Evolutionary conservation across 2,888 invertebrate genomes (phyloP), one percentile per base, ranked within the genome.

Genomic region (Dione juno): DNA sequence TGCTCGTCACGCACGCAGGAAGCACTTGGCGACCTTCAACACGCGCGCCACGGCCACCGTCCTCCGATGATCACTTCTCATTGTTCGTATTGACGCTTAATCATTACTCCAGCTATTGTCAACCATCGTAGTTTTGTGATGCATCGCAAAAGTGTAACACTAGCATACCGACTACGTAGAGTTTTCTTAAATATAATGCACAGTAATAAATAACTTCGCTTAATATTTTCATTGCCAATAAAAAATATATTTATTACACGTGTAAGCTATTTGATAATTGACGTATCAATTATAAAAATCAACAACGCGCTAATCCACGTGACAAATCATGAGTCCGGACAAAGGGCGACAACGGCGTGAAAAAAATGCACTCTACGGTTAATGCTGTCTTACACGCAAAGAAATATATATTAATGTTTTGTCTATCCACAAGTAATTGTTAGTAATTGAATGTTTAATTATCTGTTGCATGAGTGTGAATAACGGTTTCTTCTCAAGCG

Each of bases 1-100:
- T 92, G 89, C 92, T 77, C 82, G 85, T 89, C 93, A 92, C 92
- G 93, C 88, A 88, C 89, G 87, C 92, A 92, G 92, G 93, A 92
- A 92, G 89, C 88, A 84, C 77, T 75, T 78, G 77, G 67, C 86
- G 91, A 82, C 92, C 92, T 92, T 92, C 92, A 82, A 73, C 84
- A 84, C 82, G 85, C 88, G 84, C 86, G 82, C 87, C 92, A 90
- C 82, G 92, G 91, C 85, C 92, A 77, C 84, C 79, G 80, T 81
- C 81, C 83, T 81, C 84, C 77, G 79, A 79, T 78, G 79, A 79
- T 79, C 81, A 76, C 81, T 80, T 80, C 79, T 77, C 84, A 89
- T 89, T 90, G 90, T 89, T 86, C 82, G 82, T 64, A 50, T 48
- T 76, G 74, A 73, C 52, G 66, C 59, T 73, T 69, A 54, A 68